Conservation (phyloP, 2,113 vertebrate genomes). For the rabbit (Oryctolagus cuniculus) region DNA sequence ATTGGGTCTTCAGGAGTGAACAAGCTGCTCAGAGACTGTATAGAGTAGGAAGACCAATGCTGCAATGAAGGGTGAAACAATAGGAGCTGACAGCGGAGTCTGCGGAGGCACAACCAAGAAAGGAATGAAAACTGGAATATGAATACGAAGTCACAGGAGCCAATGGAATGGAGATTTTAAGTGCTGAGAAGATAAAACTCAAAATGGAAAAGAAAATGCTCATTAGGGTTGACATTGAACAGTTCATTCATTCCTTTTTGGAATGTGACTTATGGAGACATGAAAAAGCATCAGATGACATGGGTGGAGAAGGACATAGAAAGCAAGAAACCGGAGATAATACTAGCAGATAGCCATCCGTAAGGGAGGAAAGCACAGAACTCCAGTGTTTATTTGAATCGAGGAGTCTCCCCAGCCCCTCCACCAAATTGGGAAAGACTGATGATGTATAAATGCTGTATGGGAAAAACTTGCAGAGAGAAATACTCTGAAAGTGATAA, state of each 20-base stretch:
- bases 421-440: too few relatives aligned
- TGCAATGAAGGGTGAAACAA: constrained; percentile 47
- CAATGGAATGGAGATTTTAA: neutral
- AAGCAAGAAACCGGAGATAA: neutral
- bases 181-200: neutral
- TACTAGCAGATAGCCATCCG: neutral
- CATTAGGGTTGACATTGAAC: neutral
- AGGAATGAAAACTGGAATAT: neutral
- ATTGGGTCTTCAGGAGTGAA: neutral
- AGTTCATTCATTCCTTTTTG: neutral
- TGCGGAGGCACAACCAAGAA: neutral
- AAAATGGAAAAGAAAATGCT: constrained; percentile 19
- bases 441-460: too few relatives aligned
- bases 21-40: neutral
- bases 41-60: neutral
- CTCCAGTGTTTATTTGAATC: neutral
- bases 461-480: too few relatives aligned
- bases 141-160: neutral
- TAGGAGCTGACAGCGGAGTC: neutral
- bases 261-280: neutral
- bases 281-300: neutral
- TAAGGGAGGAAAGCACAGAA: neutral
- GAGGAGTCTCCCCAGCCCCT: too few relatives aligned
- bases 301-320: neutral
- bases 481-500: too few relatives aligned